Base-by-base conservation (phyloP, 2,797 vertebrate genomes). In the Dicrostonyx torquatus region DNA sequence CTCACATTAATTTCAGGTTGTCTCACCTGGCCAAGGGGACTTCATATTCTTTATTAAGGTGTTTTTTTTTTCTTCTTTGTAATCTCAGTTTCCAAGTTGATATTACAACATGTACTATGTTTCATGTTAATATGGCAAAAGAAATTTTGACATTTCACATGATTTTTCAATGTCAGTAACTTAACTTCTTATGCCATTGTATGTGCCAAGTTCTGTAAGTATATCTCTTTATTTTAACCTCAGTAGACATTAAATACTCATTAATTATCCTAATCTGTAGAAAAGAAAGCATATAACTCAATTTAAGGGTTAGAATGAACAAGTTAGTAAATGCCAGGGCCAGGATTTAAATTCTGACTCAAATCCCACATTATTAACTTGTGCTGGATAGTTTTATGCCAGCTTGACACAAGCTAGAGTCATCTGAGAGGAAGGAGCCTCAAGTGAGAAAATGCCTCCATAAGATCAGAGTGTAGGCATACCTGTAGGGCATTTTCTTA, bases 221-320 rank as follows among this genome's bases (percentile, higher is more conserved):
- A 85, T 29, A 50, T 75, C 31, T 83, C 26, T 43, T 45, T 89
- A 75, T 86, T 87, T 93, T 84, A 58, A 91, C 43, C 72, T 86
- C 76, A 58, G 29, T 2, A 77, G 12, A 48, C 15, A 62, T 31
- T 94, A 45, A 45, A 48, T 83, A 62, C 24, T 68, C 24, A 26
- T 88, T 90, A 78, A 78, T 82, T 45, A 55, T 73, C 64, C 29
- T 89, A 17, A 87, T 93, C 87, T 87, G 55, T 73, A 53, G 11
- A 1, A 37, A 72, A 78, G 60, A 78, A 84, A 83, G 40, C 5
- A 78, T 24, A n/a, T 88, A 50, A 31, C 17, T 40, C 34, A 26
- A 11, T 87, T 77, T 40, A 62, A 90, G 72, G 1, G 2, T 58
- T 64, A 93, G 87, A 13, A 34, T 45, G 26, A 2, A 90, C 60